Conservation (phyloP, 2,113 vertebrate genomes). For the Bufo gargarizans region DNA sequence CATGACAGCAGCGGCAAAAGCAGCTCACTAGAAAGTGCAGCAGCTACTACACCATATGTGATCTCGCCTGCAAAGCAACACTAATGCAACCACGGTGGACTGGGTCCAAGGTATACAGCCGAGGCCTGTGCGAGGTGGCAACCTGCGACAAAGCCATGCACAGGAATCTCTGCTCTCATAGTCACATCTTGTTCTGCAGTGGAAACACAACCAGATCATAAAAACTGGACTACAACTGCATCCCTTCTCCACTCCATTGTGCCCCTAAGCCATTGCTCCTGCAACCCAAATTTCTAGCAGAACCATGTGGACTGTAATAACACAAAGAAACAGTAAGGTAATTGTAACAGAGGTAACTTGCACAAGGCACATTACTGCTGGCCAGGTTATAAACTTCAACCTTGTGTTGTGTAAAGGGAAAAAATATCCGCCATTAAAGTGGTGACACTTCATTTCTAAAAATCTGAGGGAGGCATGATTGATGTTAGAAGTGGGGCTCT, state of each 20-base stretch:
- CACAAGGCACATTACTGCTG: background rate
- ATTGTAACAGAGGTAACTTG: background rate
- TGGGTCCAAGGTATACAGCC: background rate
- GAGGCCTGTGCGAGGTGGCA: background rate
- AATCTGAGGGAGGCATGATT: background rate
- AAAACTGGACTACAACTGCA: background rate
- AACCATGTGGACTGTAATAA: constrained; percentile 1
- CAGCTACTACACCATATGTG: background rate
- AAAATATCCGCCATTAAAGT: background rate
- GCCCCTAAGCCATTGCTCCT: background rate
- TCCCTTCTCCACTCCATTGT: background rate
- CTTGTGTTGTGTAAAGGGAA: background rate
- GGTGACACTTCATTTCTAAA: background rate
- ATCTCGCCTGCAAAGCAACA: constrained; percentile 39
- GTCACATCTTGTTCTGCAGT: background rate
- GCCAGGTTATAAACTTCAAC: background rate
- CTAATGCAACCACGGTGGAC: background rate
- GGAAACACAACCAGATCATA: background rate
- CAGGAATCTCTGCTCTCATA: background rate
- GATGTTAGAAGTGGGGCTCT: background rate
- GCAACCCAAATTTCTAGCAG: background rate
- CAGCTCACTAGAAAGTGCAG: constrained; percentile 21
- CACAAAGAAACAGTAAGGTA: background rate
- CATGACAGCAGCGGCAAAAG: constrained; percentile 26
- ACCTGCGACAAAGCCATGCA: constrained; percentile 17